Base-by-base conservation (phyloP, 2,113 vertebrate genomes). In the Corynorhinus townsendii region DNA sequence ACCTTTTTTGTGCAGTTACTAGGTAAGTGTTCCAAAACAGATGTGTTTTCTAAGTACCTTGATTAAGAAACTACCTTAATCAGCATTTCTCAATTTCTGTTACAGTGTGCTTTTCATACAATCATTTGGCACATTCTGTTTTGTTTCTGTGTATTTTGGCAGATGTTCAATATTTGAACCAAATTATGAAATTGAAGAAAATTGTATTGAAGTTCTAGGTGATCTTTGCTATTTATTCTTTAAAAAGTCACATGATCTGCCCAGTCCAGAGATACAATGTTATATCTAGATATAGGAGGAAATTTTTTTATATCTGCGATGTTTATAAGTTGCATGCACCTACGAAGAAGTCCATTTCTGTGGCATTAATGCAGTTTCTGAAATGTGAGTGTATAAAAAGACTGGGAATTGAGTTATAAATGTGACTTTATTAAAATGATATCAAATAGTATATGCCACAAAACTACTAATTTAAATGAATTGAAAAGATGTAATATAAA, bases 1-100 rank as follows among this genome's bases (percentile, higher is more conserved):
- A 45, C 19, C 86, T 89, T 97, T 96, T 96, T 66, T 91, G 89
- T 91, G 75, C 26, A 45, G 30, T 83, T 93, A n/a, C 56, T 82
- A 79, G 88, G 69, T 73, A 72, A 76, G n/a, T 66, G 16, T 91
- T 85, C 66, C 64, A 76, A 93, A 91, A 73, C 47, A 80, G 56
- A 59, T 52, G 43, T 62, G 24, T 93, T 95, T 97, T 87, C 72
- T 93, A 45, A 93, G 20, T 62, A 84, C 26, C 52, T 4, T 84
- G 54, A 92, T 64, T 79, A 84, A 88, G 20, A 54, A 79, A 73
- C 28, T 75, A 49, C 30, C 43, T 79, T 88, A 81, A 69, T 93
- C 28, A 72, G 38, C 59, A 92, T 89, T 95, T 92, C 66, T 97
- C 80, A 38, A 59, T 64, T 89, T 86, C 64, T 87, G 11, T 16